phyloP scores from a whole-genome alignment of 2,113 vertebrate genomes.

The Gopherus flavomarginatus region DNA sequence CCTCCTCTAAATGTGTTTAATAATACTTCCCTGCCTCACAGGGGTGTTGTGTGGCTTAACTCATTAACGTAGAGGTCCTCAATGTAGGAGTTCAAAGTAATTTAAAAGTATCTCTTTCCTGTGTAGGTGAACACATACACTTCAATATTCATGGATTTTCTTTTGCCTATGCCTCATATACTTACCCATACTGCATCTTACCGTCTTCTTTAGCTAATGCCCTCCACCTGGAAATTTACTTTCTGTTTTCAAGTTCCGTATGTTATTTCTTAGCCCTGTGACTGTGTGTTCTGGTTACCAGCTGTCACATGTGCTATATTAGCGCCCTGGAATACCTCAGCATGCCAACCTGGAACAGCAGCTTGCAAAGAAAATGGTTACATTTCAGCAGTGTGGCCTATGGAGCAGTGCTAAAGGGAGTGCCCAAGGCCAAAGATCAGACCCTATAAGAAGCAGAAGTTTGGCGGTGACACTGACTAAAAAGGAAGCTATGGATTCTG shows the following conservation, averaged over 20 bases:
- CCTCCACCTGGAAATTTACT: neutral
- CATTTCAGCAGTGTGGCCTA: neutral
- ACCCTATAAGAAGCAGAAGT: neutral
- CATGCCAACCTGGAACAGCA: neutral
- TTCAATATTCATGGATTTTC: neutral
- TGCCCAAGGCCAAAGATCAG: neutral
- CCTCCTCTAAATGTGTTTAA: accelerated
- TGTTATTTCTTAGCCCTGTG: neutral
- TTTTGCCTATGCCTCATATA: neutral
- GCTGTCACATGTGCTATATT: neutral
- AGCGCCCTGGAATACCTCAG: neutral
- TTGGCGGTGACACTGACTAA: neutral
- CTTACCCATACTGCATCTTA: neutral
- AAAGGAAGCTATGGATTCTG: neutral
- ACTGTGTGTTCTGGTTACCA: accelerated
- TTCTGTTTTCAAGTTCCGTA: neutral
- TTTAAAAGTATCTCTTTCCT: neutral
- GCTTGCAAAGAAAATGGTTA: neutral
- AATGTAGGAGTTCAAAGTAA: neutral
- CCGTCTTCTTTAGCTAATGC: neutral
- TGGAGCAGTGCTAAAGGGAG: too few species aligned
- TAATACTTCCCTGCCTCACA: neutral
- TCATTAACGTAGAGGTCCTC: neutral
- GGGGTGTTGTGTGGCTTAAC: accelerated
- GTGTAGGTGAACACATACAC: neutral